These are phyloP conservation scores for Lutraria rhynchaena DNA, from an alignment of 1,140 invertebrate species.

Conservation along the genomic window DNA sequence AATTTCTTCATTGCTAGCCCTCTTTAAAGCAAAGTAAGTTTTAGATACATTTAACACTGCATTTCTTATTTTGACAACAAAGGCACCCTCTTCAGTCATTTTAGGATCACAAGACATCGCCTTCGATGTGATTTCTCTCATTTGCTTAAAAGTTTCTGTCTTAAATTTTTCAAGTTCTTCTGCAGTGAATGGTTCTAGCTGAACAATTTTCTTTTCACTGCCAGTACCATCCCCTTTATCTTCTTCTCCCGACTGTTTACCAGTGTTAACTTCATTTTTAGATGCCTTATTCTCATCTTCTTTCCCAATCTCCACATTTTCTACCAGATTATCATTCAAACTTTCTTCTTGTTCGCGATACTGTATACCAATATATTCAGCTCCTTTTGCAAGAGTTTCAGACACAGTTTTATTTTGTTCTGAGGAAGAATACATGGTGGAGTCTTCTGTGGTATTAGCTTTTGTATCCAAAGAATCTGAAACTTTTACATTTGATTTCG, in stretches of 20 bases:
- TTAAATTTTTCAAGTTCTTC: slow-evolving; percentile 17
- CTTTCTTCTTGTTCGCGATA: too few relatives aligned
- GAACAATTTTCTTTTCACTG: neutral
- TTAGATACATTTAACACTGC: neutral
- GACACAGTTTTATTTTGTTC: too few relatives aligned
- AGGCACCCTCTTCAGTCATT: neutral
- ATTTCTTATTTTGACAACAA: neutral
- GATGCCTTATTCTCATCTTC: too few relatives aligned
- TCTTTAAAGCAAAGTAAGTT: neutral
- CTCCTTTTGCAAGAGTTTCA: too few relatives aligned
- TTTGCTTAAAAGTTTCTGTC: neutral
- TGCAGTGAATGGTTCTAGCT: slow-evolving; percentile 1
- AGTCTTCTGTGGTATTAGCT: too few relatives aligned
- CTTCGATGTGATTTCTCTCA: neutral
- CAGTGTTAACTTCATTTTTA: too few relatives aligned
- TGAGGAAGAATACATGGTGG: too few relatives aligned
- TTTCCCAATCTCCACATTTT: too few relatives aligned
- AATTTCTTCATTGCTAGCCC: neutral
- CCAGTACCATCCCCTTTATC: neutral
- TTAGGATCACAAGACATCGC: neutral
- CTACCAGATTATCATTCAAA: too few relatives aligned
- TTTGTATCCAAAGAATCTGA: too few relatives aligned
- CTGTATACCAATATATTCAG: too few relatives aligned
- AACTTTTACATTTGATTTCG: too few relatives aligned
- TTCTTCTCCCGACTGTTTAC: neutral